Base-by-base conservation (phyloP, 37 sponge, comb jelly and placozoan genomes). In the Lycopodina hypogea region DNA sequence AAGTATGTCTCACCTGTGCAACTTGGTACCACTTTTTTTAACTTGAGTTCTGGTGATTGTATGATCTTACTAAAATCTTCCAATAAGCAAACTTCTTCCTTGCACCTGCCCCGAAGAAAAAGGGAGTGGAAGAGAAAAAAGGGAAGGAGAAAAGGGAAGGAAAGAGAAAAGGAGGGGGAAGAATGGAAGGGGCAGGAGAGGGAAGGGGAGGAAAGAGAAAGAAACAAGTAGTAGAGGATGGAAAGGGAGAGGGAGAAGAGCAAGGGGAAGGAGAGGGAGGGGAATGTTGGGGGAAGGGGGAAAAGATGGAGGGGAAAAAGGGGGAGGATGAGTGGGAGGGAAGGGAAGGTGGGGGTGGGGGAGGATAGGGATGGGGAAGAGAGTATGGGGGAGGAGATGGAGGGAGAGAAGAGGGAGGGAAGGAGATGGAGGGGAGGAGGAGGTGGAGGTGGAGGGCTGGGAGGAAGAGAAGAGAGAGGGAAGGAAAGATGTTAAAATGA, bases 31-130 rank as follows among this genome's bases (percentile, higher is more conserved):
- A 68, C 69, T 32, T 24, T 42, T 0, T 61, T 36, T 32, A 83
- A 69, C 15, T 30, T 28, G 18, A 76, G 77, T 22, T 33, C 24
- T 8, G 58, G 76, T 26, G 48, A 37, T 12, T 26, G 23, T 32
- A 83, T 83, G 55, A 71, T 36, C 29, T 51, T 56, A 17, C 21
- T 1, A 30, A 83, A 75, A 9, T 76, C 77, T 1, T 67, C 69
- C 56, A 74, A 11, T 17, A 86, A 40, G 30, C 68, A 28, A 2
- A 58, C 65, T 8, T 78, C 86, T 32, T 79, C 86, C 36, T 72
- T 60, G 38, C 61, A 78, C 37, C n/a, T 24, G 24, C 52, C 77
- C 72, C 77, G 40, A n/a, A 55, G 57, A 38, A 68, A n/a, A 40
- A n/a, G 48, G 48, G 48, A 45, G 48, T 12, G 48, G 48, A 45